Evolutionary conservation across 2,113 vertebrate genomes (phyloP), one percentile per base, ranked within the genome.

Genomic region (Salvelinus namaycush): DNA sequence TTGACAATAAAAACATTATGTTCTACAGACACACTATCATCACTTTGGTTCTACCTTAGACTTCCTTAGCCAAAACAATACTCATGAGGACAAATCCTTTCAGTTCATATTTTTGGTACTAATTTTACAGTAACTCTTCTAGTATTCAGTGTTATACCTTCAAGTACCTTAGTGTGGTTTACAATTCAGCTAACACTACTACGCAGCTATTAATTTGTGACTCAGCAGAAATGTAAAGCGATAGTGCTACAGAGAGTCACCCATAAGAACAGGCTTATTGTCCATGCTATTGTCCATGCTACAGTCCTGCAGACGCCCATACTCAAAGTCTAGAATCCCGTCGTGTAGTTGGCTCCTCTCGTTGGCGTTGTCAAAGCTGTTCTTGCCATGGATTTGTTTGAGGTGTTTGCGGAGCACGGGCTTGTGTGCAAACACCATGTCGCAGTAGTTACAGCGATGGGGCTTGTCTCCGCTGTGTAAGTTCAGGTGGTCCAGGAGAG

Each of bases 361-460:
- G 68, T 98, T 98, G 74, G 97, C 98, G 82, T 99, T 99, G 91
- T 99, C 98, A 83, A 99, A 98, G 92, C 98, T 99, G 92, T 98
- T 99, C 93, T 99, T 99, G 74, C 98, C 98, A 0, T 99, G 98
- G 73, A 98, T 95, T 89, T 99, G 97, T 83, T 99, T 99, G 62
- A 99, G 95, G 83, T 99, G 98, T 86, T 99, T 99, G 74, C 98
- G 95, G 81, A 99, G 95, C 74, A 99, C 97, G 0, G 97, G 98
- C 79, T 99, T 99, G 90, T 99, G 97, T 39, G 98, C 98, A 76
- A 99, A 99, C 78, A 99, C 97, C 97, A 99, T 99, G 79, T 99
- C 97, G 81, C 98, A 99, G 94, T 99, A 99, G 91, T 99, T 99
- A 87, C 98, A 99, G 81, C 96, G 96, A 86, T 99, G 98, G 13